phyloP scores from a whole-genome alignment of 92 coral and sea anemone species.

The Isaurus tuberculatus region DNA sequence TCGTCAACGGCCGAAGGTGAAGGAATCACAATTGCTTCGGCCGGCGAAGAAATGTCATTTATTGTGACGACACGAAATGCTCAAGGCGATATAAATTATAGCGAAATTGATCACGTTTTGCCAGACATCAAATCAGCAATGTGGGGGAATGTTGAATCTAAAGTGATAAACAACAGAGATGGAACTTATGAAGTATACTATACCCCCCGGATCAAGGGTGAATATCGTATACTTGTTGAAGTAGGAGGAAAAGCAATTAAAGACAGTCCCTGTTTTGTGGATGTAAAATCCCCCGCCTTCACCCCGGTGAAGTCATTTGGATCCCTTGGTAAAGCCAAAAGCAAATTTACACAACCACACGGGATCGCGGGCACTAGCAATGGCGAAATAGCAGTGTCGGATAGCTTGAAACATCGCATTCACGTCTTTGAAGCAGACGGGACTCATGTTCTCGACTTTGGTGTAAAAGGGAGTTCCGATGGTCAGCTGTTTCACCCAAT shows the following conservation, averaged over 20 bases:
- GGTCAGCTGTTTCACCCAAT: conserved; percentile 87
- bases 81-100: conserved; percentile 82
- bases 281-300: conserved; percentile 79
- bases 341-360: conserved; percentile 85
- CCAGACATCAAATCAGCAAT: conserved; percentile 84
- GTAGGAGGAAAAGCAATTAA: conserved; percentile 82
- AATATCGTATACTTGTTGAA: conserved; percentile 74
- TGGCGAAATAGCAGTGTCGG: conserved; percentile 86
- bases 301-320: conserved; percentile 92
- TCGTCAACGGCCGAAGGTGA: conserved; percentile 81
- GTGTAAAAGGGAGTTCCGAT: conserved; percentile 78
- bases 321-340: conserved; percentile 75
- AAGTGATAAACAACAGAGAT: conserved; percentile 72
- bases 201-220: conserved; percentile 82
- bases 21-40: conserved; percentile 76
- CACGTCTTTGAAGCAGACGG: conserved; percentile 85
- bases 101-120: conserved; percentile 90
- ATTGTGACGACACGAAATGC: conserved; percentile 84
- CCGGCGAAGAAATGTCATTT: conserved; percentile 86
- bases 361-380: conserved; percentile 75
- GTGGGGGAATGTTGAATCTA: conserved; percentile 87
- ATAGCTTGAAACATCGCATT: conserved; percentile 87
- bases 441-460: conserved; percentile 79
- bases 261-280: conserved; percentile 79
- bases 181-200: conserved; percentile 81